phyloP scores from a whole-genome alignment of 2,888 invertebrate genomes.

The Galerucella calmariensis region DNA sequence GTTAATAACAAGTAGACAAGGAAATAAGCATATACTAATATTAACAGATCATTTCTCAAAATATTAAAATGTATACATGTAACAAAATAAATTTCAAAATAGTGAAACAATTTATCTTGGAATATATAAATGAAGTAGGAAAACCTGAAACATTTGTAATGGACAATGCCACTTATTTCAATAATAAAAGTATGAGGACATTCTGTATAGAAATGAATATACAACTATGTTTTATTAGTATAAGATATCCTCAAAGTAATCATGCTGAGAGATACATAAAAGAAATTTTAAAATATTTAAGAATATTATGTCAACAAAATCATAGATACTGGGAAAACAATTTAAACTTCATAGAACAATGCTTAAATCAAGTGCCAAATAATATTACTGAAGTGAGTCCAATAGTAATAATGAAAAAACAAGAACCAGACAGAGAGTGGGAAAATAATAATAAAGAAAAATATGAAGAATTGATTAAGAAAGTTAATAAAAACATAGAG shows the following conservation, averaged over 20 bases:
- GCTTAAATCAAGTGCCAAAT: background rate
- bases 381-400: background rate
- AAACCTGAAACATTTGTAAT: background rate
- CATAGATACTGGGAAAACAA: background rate
- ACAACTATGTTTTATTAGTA: background rate
- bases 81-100: too few relatives aligned
- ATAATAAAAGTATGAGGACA: background rate
- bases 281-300: background rate
- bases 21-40: too few relatives aligned
- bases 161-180: background rate
- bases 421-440: background rate
- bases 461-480: background rate
- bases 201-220: background rate
- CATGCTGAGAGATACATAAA: too few relatives aligned
- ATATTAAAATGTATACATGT: too few relatives aligned
- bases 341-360: background rate
- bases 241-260: too few relatives aligned
- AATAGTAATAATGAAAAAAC: background rate
- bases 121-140: background rate
- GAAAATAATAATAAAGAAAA: background rate
- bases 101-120: background rate
- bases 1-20: too few relatives aligned
- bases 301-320: background rate
- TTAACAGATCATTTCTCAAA: too few relatives aligned
- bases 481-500: conserved; percentile 3